Evolutionary conservation across 2,113 vertebrate genomes (phyloP).

Genomic region (Numida meleagris): DNA sequence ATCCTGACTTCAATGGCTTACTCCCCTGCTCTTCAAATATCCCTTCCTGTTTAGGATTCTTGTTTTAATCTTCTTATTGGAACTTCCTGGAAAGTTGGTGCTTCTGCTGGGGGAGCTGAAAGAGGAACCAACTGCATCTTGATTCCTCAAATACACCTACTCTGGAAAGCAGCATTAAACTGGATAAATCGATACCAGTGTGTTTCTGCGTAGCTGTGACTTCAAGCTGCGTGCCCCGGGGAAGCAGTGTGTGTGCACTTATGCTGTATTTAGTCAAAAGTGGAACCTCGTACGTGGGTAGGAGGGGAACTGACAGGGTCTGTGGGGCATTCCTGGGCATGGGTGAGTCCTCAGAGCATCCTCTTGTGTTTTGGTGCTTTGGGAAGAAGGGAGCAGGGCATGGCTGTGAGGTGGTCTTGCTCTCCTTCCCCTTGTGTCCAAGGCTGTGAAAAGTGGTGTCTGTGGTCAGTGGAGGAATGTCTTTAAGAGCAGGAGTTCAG

Average conservation of each 20-base stretch:
- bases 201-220: constrained; percentile 1
- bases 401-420: background rate
- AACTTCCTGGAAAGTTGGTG: constrained; percentile 47
- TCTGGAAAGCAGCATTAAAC: constrained; percentile 23
- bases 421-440: background rate
- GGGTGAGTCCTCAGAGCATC: background rate
- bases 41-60: constrained; percentile 45
- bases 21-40: background rate
- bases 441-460: background rate
- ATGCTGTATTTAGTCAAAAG: fast-evolving
- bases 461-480: background rate
- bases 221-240: background rate
- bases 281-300: background rate
- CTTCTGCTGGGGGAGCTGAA: background rate
- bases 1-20: background rate
- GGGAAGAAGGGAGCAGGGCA: background rate
- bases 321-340: background rate
- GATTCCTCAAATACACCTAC: constrained; percentile 40
- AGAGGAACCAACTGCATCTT: background rate
- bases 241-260: background rate
- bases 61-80: constrained; percentile 22
- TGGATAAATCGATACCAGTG: background rate
- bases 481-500: background rate
- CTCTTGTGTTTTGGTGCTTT: background rate
- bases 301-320: background rate